Base-by-base conservation (phyloP, 2,888 invertebrate genomes). In the Octonoba sinensis region DNA sequence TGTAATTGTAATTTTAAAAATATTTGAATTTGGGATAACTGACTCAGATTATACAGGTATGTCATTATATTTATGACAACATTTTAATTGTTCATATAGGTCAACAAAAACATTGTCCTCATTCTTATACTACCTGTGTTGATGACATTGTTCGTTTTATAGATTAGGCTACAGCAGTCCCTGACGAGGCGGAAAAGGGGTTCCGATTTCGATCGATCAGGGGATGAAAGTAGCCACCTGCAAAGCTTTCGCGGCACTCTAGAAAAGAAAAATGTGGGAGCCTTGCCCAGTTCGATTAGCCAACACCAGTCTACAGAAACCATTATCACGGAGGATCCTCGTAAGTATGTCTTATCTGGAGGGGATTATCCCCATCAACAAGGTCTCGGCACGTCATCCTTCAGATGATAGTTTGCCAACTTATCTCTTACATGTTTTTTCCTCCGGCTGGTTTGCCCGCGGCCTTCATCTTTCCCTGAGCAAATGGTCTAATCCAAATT, bases 231-330 rank as follows among this genome's bases (percentile, higher is more conserved):
- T 3, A 64, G 70, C 36, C 77, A 77, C 47, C 51, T 79, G 22
- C 79, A 79, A 44, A 73, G 67, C 15, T 79, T 79, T 44, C 70
- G 59, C 46, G 27, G 51, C 44, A 51, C 62, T 3, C 18, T 77
- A 18, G 79, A 79, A 16, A 79, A 79, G 47, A 79, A 79, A 36
- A 77, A 64, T 56, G 46, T 66, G 3, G 79, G 73, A 8, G 66
- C 72, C 13, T 57, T 79, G 11, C 79, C 79, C 24, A 72, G 66
- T 24, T 62, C 79, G 54, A 79, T 79, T 20, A 79, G 79, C 46
- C 79, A 59, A 24, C 79, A 79, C 44, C 72, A 73, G 47, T 79
- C 79, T 8, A 79, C 73, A 54, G 79, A 79, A 49, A 73, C 67
- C 44, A 79, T 79, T 73, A 73, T 79, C 3, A 73, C 67, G 12